These are phyloP conservation scores for Distichodus sexfasciatus DNA, from an alignment of 2,797 vertebrate genomes.

Conservation along the genomic window DNA sequence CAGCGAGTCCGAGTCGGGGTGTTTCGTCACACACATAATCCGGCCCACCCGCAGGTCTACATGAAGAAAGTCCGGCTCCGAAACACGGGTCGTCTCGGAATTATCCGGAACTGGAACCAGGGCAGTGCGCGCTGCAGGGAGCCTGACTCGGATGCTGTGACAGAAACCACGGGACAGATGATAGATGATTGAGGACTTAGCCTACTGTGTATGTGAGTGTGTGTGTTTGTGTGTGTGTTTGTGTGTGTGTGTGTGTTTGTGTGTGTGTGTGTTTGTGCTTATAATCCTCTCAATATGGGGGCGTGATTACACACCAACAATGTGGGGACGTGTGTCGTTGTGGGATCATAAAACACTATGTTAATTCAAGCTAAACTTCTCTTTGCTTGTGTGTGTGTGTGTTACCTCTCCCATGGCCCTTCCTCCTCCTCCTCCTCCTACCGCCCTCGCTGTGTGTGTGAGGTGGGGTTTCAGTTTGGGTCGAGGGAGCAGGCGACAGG, in stretches of 20 bases:
- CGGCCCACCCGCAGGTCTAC: conserved; percentile 89
- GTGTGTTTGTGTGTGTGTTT: no score
- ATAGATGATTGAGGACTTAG: no score
- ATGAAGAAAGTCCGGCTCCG: conserved; percentile 70
- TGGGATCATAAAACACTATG: no score
- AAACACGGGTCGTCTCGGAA: neutral
- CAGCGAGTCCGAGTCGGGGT: conserved; percentile 80
- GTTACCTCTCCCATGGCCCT: conserved; percentile 29
- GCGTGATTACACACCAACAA: no score
- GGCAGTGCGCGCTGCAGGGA: neutral
- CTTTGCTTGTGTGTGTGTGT: conserved; percentile 35
- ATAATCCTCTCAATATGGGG: no score
- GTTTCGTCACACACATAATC: conserved; percentile 75
- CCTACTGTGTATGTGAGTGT: no score
- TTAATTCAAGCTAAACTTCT: no score
- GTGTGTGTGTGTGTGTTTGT: no score
- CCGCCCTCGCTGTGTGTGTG: conserved; percentile 4
- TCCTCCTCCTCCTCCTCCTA: conserved; percentile 20
- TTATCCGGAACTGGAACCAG: neutral
- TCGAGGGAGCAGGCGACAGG: neutral
- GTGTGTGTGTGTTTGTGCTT: no score
- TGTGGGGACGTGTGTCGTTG: conserved; percentile 19
- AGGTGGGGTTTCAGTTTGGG: neutral
- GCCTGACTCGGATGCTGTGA: conserved; percentile 1
- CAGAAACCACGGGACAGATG: neutral